Percentiles rank a stretch among this genome's conserved stretches.
These are phyloP conservation scores for rabbit (Oryctolagus cuniculus) DNA, from an alignment of 2,113 vertebrate genomes.

Conservation along the genomic window mOryCun1.1 NC_091437.1:42130501-42131000, in stretches of 20 bases:
- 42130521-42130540: too few species aligned
- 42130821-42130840: not conserved
- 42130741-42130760: too few species aligned
- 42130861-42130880: not conserved
- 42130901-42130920: not conserved
- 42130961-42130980: not conserved
- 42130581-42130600: not conserved
- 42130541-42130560: not conserved
- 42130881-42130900: not conserved
- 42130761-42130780: not conserved
- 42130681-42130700: not conserved
- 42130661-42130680: not conserved
- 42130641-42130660: not conserved
- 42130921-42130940: not conserved
- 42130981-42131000: not conserved
- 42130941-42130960: not conserved
- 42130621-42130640: not conserved
- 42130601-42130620: not conserved
- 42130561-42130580: not conserved
- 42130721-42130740: too few species aligned
- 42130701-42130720: not conserved
- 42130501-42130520: too few species aligned
- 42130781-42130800: not conserved
- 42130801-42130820: not conserved
- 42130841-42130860: not conserved